phyloP scores from a whole-genome alignment of 1,140 invertebrate genomes.

The Muscidifurax raptorellus region DNA sequence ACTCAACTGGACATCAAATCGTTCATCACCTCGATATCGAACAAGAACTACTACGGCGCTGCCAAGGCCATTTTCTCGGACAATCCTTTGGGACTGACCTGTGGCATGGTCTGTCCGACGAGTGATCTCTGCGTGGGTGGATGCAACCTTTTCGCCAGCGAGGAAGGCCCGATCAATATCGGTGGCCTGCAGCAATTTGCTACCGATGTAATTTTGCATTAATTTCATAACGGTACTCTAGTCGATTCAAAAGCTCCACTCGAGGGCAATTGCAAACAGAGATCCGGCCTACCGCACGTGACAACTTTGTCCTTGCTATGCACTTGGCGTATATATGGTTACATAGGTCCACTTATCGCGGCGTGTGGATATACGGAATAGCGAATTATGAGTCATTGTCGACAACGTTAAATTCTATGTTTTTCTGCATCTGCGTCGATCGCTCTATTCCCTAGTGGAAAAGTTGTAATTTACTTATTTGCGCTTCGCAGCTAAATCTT shows the following conservation, averaged over 20 bases:
- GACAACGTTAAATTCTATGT: too few species aligned
- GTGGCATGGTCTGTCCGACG: constrained; percentile 99
- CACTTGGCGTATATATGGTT: neutral
- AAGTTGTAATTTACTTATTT: too few species aligned
- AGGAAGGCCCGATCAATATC: constrained; percentile 99
- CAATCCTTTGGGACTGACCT: constrained; percentile 96
- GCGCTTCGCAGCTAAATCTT: too few species aligned
- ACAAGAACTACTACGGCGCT: constrained; percentile 99
- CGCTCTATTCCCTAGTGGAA: too few species aligned
- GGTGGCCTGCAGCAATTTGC: constrained; percentile 99
- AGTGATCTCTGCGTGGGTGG: constrained; percentile 98
- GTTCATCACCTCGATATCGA: constrained; percentile 97
- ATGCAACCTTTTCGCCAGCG: constrained; percentile 95
- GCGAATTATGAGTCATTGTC: neutral
- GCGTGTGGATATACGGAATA: too few species aligned
- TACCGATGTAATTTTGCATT: constrained; percentile 83
- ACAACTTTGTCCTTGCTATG: neutral
- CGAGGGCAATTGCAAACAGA: too few species aligned
- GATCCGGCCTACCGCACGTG: neutral
- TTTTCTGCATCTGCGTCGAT: too few species aligned
- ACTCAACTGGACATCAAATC: constrained; percentile 97
- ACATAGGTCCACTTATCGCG: too few species aligned
- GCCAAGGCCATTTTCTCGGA: constrained; percentile 97
- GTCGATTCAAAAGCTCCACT: neutral
- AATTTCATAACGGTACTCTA: neutral